phyloP scores from a whole-genome alignment of 2,113 vertebrate genomes.

The human (Homo sapiens) region GRCh38 chr5:13932001-13932500 shows the following conservation, averaged over 20 bases:
- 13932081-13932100: background rate
- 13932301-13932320: background rate
- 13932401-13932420: background rate
- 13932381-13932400: background rate
- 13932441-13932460: background rate
- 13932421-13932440: background rate
- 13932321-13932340: background rate
- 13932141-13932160: background rate
- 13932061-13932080: background rate
- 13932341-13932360: background rate
- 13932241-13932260: background rate
- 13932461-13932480: background rate
- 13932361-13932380: background rate
- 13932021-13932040: background rate
- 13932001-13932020: background rate
- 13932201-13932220: background rate
- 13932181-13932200: background rate
- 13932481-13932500: background rate
- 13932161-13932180: background rate
- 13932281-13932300: background rate
- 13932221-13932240: background rate
- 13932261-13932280: background rate
- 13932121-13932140: background rate
- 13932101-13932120: background rate
- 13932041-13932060: background rate